These are phyloP conservation scores for Uria lomvia DNA, from an alignment of 2,113 vertebrate genomes.

Conservation along the genomic window DNA sequence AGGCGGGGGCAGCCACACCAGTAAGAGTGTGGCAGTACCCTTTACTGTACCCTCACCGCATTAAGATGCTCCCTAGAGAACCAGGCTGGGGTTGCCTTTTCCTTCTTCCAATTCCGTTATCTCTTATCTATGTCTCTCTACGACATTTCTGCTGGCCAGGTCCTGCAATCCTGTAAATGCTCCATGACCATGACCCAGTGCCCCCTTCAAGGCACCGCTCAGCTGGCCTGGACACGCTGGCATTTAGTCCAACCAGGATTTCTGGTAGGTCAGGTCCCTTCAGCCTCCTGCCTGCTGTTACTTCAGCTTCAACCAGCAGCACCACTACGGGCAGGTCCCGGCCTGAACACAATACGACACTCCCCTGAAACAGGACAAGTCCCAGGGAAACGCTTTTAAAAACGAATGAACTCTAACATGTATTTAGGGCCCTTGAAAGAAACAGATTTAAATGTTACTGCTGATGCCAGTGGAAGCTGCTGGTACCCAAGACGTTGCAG, in stretches of 20 bases:
- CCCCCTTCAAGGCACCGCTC: neutral
- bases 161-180: neutral
- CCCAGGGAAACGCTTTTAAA: neutral
- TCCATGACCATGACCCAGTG: neutral
- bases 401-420: neutral
- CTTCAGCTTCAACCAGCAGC: neutral
- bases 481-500: neutral
- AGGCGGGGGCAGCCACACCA: neutral
- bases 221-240: neutral
- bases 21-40: accelerated
- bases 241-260: neutral
- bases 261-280: neutral
- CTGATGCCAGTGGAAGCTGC: neutral
- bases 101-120: neutral
- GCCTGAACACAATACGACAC: neutral
- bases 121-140: neutral
- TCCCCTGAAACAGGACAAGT: neutral
- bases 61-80: neutral
- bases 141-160: neutral
- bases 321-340: neutral
- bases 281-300: neutral
- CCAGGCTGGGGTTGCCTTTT: neutral
- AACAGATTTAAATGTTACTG: neutral
- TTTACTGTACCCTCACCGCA: too few species aligned
- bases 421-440: neutral